phyloP scores from a whole-genome alignment of 2,797 vertebrate species.

The Xyrichtys novacula region DNA sequence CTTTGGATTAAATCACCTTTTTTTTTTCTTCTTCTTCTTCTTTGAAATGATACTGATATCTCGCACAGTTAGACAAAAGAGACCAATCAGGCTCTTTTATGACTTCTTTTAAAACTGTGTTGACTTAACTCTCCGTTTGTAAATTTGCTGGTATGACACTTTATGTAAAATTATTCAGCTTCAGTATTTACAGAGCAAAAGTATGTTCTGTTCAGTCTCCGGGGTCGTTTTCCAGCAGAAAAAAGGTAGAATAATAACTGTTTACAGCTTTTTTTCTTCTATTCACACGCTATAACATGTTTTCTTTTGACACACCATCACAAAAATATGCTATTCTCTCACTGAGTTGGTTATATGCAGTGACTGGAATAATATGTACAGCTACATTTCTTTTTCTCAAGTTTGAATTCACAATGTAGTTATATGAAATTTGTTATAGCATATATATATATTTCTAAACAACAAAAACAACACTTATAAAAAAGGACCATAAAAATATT shows the following conservation, averaged over 20 bases:
- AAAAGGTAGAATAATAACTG: constrained; percentile 79
- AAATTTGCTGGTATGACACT: constrained; percentile 92
- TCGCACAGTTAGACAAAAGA: constrained; percentile 75
- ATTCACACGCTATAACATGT: constrained; percentile 89
- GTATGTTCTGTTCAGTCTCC: constrained; percentile 73
- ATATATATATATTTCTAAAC: constrained; percentile 90
- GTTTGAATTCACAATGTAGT: constrained; percentile 91
- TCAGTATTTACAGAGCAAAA: constrained; percentile 85
- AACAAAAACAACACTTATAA: constrained; percentile 98
- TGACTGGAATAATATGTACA: constrained; percentile 99
- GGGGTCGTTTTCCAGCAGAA: constrained; percentile 84
- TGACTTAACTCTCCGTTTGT: constrained; percentile 73
- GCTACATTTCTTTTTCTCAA: constrained; percentile 89
- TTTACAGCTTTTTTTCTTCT: constrained; percentile 84
- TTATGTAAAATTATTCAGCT: constrained; percentile 88
- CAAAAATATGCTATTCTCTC: constrained; percentile 97
- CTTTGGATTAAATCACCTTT: constrained; percentile 89
- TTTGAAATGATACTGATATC: constrained; percentile 69
- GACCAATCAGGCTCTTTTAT: constrained; percentile 77
- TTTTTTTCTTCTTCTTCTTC: constrained; percentile 41
- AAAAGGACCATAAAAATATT: constrained; percentile 96
- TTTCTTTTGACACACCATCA: constrained; percentile 91
- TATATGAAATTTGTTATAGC: constrained; percentile 87
- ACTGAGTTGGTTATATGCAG: constrained; percentile 96
- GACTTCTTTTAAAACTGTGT: constrained; percentile 83